Base-by-base conservation (phyloP, 2,888 invertebrate genomes). In the Leptinotarsa tumamoca region DNA sequence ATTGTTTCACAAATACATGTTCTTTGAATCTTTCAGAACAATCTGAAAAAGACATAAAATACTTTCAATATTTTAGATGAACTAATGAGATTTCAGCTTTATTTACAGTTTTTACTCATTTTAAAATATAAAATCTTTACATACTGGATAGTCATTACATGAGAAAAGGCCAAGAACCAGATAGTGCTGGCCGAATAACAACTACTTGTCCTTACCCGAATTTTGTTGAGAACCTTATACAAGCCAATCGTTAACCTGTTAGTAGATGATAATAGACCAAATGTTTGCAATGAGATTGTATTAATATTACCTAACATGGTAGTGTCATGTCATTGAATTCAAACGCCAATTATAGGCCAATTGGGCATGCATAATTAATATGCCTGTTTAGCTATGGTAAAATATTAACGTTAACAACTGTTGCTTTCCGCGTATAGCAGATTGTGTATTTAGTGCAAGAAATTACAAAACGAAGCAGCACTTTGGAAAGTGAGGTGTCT, bases 281-380 rank as follows among this genome's bases (percentile, higher is more conserved):
- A 80, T 84, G 83, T 85, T 83, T 84, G 80, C 78, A 79, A 80
- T 80, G 80, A 82, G 83, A 81, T 80, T 79, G 84, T 84, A 85
- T 85, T 85, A 83, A 84, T 84, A 85, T 84, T 84, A 83, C 84
- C 87, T 84, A 86, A 85, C 86, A 85, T 82, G 84, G 84, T 81
- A 84, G 86, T 86, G 87, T 87, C 87, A 86, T 87, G 87, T 87
- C 86, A 85, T 84, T 86, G 87, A 87, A 87, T 86, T 87, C 86
- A 86, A 88, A 87, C 87, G 86, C 87, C 88, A 88, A 88, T 88
- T 88, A 88, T 88, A 87, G 87, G 85, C 85, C 87, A 88, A 88
- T 88, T 88, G 88, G 86, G 85, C 87, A 87, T 88, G 85, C 87
- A 88, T 88, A 88, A 88, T 88, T 88, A 88, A 88, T 88, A 87